Percentiles rank a stretch among this genome's conserved stretches.
These are phyloP conservation scores for Hippocampus zosterae DNA, from an alignment of 2,113 vertebrate species.

Conservation along the genomic window DNA sequence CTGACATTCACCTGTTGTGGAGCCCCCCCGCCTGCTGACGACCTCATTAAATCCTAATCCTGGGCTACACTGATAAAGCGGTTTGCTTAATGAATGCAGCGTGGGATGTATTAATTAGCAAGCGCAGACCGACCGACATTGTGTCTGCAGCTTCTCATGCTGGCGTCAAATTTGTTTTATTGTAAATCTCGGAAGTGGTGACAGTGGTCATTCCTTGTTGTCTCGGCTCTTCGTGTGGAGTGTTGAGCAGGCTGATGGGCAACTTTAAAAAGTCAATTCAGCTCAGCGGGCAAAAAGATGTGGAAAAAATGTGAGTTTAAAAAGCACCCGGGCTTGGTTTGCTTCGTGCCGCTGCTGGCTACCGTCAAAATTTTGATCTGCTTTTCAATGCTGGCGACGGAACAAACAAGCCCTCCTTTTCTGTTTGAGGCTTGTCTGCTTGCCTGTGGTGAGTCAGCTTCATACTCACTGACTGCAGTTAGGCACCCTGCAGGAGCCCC, in stretches of 20 bases:
- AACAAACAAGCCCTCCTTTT: slow-evolving; percentile 24
- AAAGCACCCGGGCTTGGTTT: background rate
- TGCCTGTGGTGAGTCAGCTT: slow-evolving; percentile 59
- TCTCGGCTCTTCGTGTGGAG: background rate
- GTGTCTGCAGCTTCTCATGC: background rate
- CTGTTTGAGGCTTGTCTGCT: slow-evolving; percentile 35
- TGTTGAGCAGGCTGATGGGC: background rate
- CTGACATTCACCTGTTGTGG: slow-evolving; percentile 29
- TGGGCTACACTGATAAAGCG: background rate
- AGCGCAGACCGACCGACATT: background rate
- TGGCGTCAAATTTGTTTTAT: background rate
- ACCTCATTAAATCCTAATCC: slow-evolving; percentile 19
- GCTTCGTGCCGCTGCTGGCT: background rate
- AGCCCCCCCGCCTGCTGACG: slow-evolving; percentile 4
- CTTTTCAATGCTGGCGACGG: slow-evolving; percentile 26
- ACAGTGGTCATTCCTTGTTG: background rate
- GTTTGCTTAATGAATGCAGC: slow-evolving; percentile 12
- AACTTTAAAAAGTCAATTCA: background rate
- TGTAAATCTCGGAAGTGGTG: background rate
- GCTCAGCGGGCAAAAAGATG: background rate
- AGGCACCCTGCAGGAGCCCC: slow-evolving; percentile 33
- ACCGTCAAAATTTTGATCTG: slow-evolving; percentile 14
- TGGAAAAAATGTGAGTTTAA: background rate
- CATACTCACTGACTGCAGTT: slow-evolving; percentile 34
- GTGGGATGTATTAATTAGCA: background rate